Base-by-base conservation (phyloP, 1,140 invertebrate genomes). In the Prorops nasuta region DNA sequence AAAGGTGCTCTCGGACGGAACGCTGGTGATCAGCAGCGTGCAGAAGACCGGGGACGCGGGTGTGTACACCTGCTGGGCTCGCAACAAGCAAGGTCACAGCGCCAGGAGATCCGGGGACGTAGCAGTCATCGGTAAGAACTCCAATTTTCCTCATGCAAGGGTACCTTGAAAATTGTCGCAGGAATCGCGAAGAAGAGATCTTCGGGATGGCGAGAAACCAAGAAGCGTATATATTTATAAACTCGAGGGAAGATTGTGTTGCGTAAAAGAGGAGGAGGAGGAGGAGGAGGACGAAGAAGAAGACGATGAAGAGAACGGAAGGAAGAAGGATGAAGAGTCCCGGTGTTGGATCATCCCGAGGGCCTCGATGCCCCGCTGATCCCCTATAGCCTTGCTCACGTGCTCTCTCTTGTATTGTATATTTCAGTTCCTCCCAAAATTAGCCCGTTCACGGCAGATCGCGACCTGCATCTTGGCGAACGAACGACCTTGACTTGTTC, bases 371-470 rank as follows among this genome's bases (percentile, higher is more conserved):
- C n/a, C n/a, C n/a, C n/a, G n/a, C n/a, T n/a, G n/a, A n/a, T n/a
- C n/a, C n/a, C n/a, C n/a, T n/a, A n/a, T n/a, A n/a, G n/a, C 22
- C 41, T 48, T 21, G 58, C 40, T 60, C 58, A 60, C 53, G 35
- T 40, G 53, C 35, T 44, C 28, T 66, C 47, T 66, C 63, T 71
- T 74, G 61, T 66, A 19, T 49, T 14, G 66, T 56, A 55, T 64
- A 73, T 85, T 85, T 56, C 86, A 90, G 88, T 89, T 77, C 86
- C 87, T 58, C 88, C 88, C 56, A 89, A 89, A 81, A 81, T 90
- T 76, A 88, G 86, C 77, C 85, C 86, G 40, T 87, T 90, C 75
- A 84, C 83, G 56, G 84, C 86, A 43, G 83, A 86, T 63, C 79
- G 85, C 49, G 83, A 84, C 55, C 78, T 89, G 19, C 85, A 90